Percentiles rank a stretch among this genome's conserved stretches.
Evolutionary conservation across 2,888 invertebrate genomes (phyloP).

Genomic region (Melinaea marsaeus): DNA sequence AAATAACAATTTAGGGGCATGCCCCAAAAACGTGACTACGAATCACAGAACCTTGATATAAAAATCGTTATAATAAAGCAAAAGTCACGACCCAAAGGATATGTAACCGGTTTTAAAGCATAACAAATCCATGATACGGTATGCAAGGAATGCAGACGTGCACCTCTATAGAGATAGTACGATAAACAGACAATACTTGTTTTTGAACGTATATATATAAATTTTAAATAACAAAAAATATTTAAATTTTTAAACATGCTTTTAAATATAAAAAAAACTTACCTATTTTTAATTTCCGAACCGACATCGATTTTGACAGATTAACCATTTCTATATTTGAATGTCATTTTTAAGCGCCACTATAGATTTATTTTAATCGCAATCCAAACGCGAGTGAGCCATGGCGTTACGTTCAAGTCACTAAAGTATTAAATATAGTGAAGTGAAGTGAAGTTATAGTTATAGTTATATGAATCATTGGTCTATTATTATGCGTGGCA

Average conservation of each 20-base stretch:
- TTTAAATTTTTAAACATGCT: too few species aligned
- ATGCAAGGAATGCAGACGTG: constrained; percentile 42
- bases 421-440: constrained; percentile 49
- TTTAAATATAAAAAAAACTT: neutral
- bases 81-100: constrained; percentile 47
- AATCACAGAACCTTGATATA: constrained; percentile 19
- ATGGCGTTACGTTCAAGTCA: constrained; percentile 62
- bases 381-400: constrained; percentile 31
- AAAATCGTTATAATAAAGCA: constrained; percentile 22
- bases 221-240: too few species aligned
- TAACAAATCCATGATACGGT: constrained; percentile 41
- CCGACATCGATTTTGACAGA: constrained; percentile 45
- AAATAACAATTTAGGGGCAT: neutral
- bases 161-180: constrained; percentile 30
- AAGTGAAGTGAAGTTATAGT: constrained; percentile 29
- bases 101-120: constrained; percentile 53
- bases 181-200: constrained; percentile 36
- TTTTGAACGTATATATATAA: neutral
- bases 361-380: neutral
- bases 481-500: constrained; percentile 75
- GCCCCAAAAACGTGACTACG: constrained; percentile 17
- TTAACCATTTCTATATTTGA: constrained; percentile 38
- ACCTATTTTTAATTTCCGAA: neutral
- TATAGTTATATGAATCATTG: constrained; percentile 66
- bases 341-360: constrained; percentile 25